Percentiles rank a stretch among this genome's conserved stretches.
Conservation (phyloP, 92 coral and sea anemone species). For the Palythoa grandiflora region DNA sequence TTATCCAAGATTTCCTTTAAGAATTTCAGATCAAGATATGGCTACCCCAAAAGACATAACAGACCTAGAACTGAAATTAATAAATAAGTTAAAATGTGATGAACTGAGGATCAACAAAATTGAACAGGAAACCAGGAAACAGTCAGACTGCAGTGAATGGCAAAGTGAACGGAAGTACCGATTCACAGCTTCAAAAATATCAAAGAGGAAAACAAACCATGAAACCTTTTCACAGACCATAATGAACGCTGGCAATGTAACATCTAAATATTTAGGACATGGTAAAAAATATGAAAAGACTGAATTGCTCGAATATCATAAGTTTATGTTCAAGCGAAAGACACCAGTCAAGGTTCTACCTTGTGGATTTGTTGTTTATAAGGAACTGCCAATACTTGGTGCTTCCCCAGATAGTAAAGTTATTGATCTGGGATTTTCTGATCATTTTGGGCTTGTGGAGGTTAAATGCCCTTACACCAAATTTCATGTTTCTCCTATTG, state of each 20-base stretch:
- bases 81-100: conserved; percentile 13
- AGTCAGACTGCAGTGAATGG: conserved; percentile 38
- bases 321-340: conserved; percentile 56
- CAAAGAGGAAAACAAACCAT: conserved; percentile 61
- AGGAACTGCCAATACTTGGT: conserved; percentile 52
- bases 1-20: conserved; percentile 68
- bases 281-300: conserved; percentile 58
- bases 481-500: conserved; percentile 56
- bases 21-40: conserved; percentile 23
- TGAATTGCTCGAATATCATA: conserved; percentile 63
- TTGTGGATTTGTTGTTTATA: conserved; percentile 64
- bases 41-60: conserved; percentile 9
- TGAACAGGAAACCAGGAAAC: background rate
- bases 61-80: conserved; percentile 11
- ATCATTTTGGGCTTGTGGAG: conserved; percentile 62
- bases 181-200: conserved; percentile 37
- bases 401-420: conserved; percentile 65
- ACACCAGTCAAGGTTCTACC: conserved; percentile 62
- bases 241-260: conserved; percentile 38
- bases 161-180: conserved; percentile 44
- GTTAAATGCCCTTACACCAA: conserved; percentile 62
- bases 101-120: background rate
- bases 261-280: conserved; percentile 59
- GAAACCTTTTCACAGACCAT: conserved; percentile 52
- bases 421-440: conserved; percentile 55